Percentiles rank a stretch among this genome's conserved stretches.
Conservation (phyloP, 1,140 invertebrate species). For the Centruroides vittatus region DNA sequence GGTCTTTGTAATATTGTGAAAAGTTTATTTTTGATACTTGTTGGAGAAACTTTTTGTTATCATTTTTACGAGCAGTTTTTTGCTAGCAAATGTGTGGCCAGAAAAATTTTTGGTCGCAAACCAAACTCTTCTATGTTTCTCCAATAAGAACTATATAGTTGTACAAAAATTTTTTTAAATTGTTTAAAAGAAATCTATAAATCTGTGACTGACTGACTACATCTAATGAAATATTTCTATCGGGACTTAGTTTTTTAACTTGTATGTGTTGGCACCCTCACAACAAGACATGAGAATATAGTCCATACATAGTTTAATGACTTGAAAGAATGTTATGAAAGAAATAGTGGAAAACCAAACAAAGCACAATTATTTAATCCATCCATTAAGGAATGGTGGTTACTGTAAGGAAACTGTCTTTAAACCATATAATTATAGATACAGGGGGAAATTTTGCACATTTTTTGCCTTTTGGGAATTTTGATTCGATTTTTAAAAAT, state of each 20-base stretch:
- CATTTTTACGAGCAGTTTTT: constrained; percentile 21
- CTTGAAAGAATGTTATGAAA: constrained; percentile 4
- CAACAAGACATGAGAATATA: constrained; percentile 8
- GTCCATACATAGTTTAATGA: constrained; percentile 11
- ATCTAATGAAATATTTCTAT: constrained; percentile 1
- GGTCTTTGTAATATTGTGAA: constrained; percentile 32
- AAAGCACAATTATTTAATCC: constrained; percentile 12
- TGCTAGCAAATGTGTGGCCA: constrained; percentile 17
- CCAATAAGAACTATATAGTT: constrained; percentile 15
- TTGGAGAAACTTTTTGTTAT: constrained; percentile 34
- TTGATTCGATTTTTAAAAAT: neutral
- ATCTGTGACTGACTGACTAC: neutral
- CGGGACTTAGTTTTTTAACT: constrained; percentile 12
- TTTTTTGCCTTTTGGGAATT: neutral
- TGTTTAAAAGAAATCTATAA: neutral
- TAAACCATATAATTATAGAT: neutral
- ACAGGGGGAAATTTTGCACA: neutral
- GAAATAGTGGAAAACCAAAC: constrained; percentile 15
- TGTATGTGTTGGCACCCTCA: constrained; percentile 15
- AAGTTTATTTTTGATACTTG: constrained; percentile 41
- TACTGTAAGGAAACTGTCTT: neutral
- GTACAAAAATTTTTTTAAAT: neutral
- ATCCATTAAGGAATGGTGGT: neutral
- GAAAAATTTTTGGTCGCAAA: constrained; percentile 9
- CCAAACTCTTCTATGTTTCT: constrained; percentile 15